Base-by-base conservation (phyloP, 1,140 invertebrate genomes). In the Batillaria attramentaria region DNA sequence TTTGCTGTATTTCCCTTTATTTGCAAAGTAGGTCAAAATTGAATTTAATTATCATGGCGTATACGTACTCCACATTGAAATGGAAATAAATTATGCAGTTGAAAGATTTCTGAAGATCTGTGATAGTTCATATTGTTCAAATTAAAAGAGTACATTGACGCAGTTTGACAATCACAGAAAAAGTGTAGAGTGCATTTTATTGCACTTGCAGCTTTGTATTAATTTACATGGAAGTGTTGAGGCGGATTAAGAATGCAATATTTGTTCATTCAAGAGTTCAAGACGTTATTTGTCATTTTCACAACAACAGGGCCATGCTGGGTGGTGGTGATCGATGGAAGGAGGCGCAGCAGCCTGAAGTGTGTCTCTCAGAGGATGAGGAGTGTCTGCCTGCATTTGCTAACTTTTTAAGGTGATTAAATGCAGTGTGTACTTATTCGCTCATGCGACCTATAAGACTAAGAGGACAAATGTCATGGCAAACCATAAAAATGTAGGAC, bases 271-370 rank as follows among this genome's bases (percentile, higher is more conserved):
- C 4, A 35, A 37, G 46, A 5, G 10, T 57, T 41, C n/a, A n/a
- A n/a, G n/a, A 60, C 39, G 20, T 69, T 10, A 50, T 60, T 33
- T 84, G 66, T 80, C 57, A 77, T 31, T 74, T 66, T 83, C 57
- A n/a, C n/a, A n/a, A n/a, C n/a, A n/a, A n/a, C 75, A 90, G 89
- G 65, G 87, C 86, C 0, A 90, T 90, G 89, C 80, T 90, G 54
- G 87, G 83, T 66, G 84, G 86, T 66, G 84, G 86, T 54, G 81
- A 82, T 31, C 79, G 78, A 79, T 89, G 89, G 89, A 82, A 79
- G 73, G 88, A 88, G 79, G 79, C 84, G 1, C 73, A 66, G 31
- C 84, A 89, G 72, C 74, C 83, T 6, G 87, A 89, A 78, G 82
- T 90, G 24, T 77, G 74, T 33, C 83, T 90, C 6, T 85, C 86